A percentile compares a stretch with the other conserved stretches of the same genome.
phyloP scores from a whole-genome alignment of 2,888 invertebrate genomes.

The Phalera bucephala region DNA sequence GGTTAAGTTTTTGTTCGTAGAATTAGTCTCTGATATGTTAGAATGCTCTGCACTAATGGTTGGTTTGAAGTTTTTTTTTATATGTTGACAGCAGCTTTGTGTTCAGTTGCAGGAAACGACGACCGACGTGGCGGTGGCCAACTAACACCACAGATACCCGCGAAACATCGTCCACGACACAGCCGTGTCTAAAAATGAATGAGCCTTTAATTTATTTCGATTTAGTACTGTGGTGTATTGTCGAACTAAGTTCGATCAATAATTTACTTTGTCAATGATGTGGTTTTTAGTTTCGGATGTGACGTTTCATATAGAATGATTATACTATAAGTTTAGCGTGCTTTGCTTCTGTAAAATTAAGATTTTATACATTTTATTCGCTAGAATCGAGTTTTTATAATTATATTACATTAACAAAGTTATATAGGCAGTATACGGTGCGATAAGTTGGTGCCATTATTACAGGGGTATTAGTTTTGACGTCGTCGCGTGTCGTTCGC shows the following conservation, averaged over 20 bases:
- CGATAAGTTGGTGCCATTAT: conserved; percentile 83
- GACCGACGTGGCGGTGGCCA: conserved; percentile 58
- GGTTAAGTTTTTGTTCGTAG: no score
- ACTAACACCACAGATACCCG: conserved; percentile 41
- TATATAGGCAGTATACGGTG: conserved; percentile 83
- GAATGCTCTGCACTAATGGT: no score
- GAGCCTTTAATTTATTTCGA: conserved; percentile 78
- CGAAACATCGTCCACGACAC: conserved; percentile 40
- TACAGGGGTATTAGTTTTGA: conserved; percentile 79
- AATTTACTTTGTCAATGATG: conserved; percentile 59
- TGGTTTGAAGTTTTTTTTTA: no score
- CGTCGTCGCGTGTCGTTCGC: conserved; percentile 58
- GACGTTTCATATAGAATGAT: conserved; percentile 72
- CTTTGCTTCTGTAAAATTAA: conserved; percentile 81
- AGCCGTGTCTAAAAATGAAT: conserved; percentile 49
- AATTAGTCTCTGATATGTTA: no score
- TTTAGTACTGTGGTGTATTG: conserved; percentile 63
- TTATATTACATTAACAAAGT: conserved; percentile 78
- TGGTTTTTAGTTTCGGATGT: conserved; percentile 69
- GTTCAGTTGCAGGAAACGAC: conserved; percentile 55
- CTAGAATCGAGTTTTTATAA: conserved; percentile 74
- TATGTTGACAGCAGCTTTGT: conserved; percentile 3
- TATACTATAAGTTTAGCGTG: conserved; percentile 81
- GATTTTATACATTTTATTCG: conserved; percentile 80
- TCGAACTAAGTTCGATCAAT: conserved; percentile 76